phyloP scores from a whole-genome alignment of 2,888 invertebrate genomes.

The Teleogryllus oceanicus region DNA sequence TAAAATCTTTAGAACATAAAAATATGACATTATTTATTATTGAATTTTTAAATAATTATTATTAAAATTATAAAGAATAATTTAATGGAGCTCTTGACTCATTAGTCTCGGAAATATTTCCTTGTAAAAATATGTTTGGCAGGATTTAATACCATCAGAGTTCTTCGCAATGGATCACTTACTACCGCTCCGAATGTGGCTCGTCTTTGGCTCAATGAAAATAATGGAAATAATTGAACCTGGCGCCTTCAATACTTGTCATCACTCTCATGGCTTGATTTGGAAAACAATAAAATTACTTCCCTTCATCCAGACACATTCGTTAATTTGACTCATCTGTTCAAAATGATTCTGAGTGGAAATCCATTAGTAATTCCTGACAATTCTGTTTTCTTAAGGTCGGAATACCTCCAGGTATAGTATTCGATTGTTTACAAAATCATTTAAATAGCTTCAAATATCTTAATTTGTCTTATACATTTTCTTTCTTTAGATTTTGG shows the following conservation, averaged over 20 bases:
- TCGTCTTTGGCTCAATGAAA: neutral
- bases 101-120: too few species aligned
- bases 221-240: neutral
- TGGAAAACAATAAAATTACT: neutral
- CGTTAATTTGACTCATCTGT: neutral
- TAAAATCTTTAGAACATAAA: too few species aligned
- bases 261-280: neutral
- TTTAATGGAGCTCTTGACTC: too few species aligned
- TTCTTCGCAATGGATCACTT: neutral
- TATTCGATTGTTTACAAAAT: neutral
- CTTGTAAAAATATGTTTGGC: neutral
- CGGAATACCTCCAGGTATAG: neutral
- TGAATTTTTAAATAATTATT: too few species aligned
- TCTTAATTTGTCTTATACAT: neutral
- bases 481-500: neutral
- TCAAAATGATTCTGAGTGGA: neutral
- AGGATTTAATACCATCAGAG: neutral
- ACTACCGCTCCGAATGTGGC: neutral
- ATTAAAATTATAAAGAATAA: too few species aligned
- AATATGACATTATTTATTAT: too few species aligned
- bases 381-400: neutral
- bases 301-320: neutral
- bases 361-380: neutral
- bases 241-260: neutral
- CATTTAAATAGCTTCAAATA: neutral